Percentiles rank a stretch among this genome's conserved stretches.
Conservation (phyloP, 2,113 vertebrate genomes). For the Rhea americana region DNA sequence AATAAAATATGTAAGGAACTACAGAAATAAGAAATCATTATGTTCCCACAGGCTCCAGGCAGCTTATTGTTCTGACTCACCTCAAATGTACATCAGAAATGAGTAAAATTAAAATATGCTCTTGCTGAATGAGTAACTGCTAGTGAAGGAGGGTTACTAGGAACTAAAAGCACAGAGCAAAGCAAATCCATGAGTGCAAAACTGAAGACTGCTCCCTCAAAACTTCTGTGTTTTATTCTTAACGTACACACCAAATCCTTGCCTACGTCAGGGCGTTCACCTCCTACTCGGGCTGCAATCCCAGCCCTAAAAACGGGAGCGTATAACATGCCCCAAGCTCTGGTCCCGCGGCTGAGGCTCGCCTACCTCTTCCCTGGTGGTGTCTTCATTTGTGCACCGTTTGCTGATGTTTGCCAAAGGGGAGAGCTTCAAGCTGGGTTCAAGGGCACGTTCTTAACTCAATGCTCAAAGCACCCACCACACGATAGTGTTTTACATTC, state of each 20-base stretch:
- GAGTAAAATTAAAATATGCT: not conserved
- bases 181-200: not conserved
- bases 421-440: not conserved
- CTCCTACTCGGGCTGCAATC: not conserved
- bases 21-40: not conserved
- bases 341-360: not conserved
- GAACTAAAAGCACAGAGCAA: not conserved
- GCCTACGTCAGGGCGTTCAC: not conserved
- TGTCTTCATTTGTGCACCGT: rapidly evolving
- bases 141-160: not conserved
- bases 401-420: not conserved
- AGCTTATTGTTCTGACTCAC: not conserved
- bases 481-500: not conserved
- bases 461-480: not conserved
- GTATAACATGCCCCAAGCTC: not conserved
- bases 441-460: not conserved
- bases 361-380: rapidly evolving
- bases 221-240: not conserved
- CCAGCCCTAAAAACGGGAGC: not conserved
- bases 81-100: not conserved
- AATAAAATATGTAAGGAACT: not conserved
- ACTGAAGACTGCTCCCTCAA: not conserved
- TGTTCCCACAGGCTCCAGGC: not conserved
- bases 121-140: not conserved
- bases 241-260: not conserved